phyloP scores from a whole-genome alignment of 2,797 vertebrate species.

The Lithobates sylvaticus region DNA sequence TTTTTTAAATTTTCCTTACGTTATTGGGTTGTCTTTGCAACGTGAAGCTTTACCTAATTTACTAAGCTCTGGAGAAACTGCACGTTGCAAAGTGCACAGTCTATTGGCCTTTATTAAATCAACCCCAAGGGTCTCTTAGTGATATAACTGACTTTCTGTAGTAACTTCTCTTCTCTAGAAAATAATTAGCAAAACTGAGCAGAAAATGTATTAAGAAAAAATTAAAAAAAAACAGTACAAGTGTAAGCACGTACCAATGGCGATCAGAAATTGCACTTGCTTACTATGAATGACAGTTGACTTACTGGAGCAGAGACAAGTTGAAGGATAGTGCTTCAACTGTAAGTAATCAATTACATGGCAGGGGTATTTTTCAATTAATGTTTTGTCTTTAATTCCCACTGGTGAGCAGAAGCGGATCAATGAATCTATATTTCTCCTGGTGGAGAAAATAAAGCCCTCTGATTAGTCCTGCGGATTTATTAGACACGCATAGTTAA shows the following conservation, averaged over 20 bases:
- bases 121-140: neutral
- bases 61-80: too few relatives aligned
- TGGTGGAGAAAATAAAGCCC: conserved; percentile 75
- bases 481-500: conserved; percentile 80
- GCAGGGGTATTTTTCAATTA: conserved; percentile 75
- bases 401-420: conserved; percentile 79
- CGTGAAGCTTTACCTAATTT: too few relatives aligned
- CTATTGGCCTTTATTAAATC: too few relatives aligned
- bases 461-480: conserved; percentile 74
- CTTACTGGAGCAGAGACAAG: conserved; percentile 1
- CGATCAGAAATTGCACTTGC: neutral
- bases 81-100: too few relatives aligned
- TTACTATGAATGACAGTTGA: conserved; percentile 9
- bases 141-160: neutral
- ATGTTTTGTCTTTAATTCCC: conserved; percentile 71
- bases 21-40: too few relatives aligned
- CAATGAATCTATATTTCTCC: conserved; percentile 84
- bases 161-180: neutral
- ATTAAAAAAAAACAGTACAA: neutral
- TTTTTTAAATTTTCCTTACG: too few relatives aligned
- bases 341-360: conserved; percentile 71
- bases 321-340: conserved; percentile 69
- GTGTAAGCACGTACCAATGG: neutral
- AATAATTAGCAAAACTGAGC: neutral
- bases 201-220: neutral